Evolutionary conservation across 2,888 invertebrate species (phyloP).

Genomic region (Noctuana brunneofusca): DNA sequence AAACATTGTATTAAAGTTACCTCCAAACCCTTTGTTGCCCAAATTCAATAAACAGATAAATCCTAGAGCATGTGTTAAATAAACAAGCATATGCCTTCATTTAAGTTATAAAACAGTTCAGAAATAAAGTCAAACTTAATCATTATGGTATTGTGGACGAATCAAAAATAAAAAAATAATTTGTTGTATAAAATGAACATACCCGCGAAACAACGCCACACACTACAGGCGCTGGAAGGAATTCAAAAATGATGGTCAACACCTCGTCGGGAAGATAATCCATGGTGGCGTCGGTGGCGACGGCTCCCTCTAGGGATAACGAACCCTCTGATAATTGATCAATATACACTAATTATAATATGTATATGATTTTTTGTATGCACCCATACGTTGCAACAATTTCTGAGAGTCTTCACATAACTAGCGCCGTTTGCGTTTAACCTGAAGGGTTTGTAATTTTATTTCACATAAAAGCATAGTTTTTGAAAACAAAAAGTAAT

Average conservation of each 20-base stretch:
- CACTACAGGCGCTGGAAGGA: constrained; percentile 40
- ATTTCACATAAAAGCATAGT: background rate
- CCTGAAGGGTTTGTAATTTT: background rate
- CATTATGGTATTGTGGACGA: too few species aligned
- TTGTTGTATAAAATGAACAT: too few species aligned
- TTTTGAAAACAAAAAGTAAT: background rate
- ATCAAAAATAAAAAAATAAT: constrained; percentile 3
- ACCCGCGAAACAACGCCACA: constrained; percentile 40
- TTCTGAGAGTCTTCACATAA: background rate
- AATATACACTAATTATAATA: background rate
- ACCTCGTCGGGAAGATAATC: constrained; percentile 47
- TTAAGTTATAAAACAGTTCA: too few species aligned
- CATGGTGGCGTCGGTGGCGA: constrained; percentile 33
- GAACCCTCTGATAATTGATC: background rate
- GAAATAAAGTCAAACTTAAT: too few species aligned
- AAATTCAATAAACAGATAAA: too few species aligned
- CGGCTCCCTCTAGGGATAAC: background rate
- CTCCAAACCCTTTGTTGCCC: too few species aligned
- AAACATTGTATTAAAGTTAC: too few species aligned
- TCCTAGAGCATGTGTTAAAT: too few species aligned
- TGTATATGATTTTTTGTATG: background rate
- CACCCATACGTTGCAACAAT: background rate
- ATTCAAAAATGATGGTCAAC: constrained; percentile 45
- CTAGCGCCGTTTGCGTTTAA: background rate
- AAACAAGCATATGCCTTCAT: too few species aligned